Evolutionary conservation across 2,113 vertebrate species (phyloP).

Genomic region (Pituophis catenifer): DNA sequence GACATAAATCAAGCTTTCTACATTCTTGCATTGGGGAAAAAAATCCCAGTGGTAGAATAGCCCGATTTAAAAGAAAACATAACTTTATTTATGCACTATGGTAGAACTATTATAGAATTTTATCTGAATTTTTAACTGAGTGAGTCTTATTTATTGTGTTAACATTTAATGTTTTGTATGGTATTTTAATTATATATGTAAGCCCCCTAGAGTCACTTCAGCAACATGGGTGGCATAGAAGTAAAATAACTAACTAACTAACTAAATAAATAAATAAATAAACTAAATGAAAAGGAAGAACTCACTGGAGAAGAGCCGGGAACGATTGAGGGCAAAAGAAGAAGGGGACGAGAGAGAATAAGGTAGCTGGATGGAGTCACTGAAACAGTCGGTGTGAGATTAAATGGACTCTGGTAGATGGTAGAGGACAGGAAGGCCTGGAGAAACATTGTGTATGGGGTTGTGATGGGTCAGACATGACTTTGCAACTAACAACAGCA

Average conservation of each 20-base stretch:
- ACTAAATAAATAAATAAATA: too few relatives aligned
- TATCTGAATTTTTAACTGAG: background rate
- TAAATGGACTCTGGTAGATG: too few relatives aligned
- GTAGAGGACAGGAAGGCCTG: too few relatives aligned
- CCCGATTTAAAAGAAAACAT: background rate
- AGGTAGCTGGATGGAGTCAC: too few relatives aligned
- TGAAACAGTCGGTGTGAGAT: too few relatives aligned
- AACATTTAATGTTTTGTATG: background rate
- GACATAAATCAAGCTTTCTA: background rate
- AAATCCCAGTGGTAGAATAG: background rate
- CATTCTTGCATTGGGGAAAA: background rate
- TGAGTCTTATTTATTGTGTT: background rate
- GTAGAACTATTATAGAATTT: background rate
- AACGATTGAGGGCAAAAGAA: too few relatives aligned
- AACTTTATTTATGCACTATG: background rate
- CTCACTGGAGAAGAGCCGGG: too few relatives aligned
- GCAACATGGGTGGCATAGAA: background rate
- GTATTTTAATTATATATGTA: background rate
- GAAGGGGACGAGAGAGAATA: too few relatives aligned
- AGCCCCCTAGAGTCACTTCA: background rate
- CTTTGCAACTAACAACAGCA: too few relatives aligned
- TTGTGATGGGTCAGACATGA: too few relatives aligned
- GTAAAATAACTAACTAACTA: background rate
- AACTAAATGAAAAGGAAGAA: too few relatives aligned
- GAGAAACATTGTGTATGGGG: too few relatives aligned